Conservation (phyloP, 30 jellyfish, hydroid and myxozoan species). For the Haliclystus octoradiatus region DNA sequence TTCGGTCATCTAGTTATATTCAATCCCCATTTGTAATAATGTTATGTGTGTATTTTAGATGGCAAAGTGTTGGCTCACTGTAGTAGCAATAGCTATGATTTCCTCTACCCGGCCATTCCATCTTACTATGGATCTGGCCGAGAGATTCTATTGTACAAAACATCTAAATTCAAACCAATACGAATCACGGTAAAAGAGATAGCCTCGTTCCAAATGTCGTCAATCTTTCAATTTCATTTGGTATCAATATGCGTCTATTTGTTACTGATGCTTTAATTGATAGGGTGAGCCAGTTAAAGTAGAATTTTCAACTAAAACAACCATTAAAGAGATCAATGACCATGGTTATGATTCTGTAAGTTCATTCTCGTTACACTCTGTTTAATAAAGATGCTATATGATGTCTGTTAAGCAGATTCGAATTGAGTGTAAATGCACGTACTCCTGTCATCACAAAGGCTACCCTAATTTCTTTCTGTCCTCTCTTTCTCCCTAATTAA, state of each 20-base stretch:
- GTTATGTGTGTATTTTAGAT: too few relatives aligned
- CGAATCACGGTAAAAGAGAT: constrained; percentile 92
- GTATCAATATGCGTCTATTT: background rate
- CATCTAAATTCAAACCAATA: constrained; percentile 92
- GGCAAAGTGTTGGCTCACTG: constrained; percentile 95
- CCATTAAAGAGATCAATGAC: constrained; percentile 84
- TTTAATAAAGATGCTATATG: too few relatives aligned
- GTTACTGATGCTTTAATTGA: background rate
- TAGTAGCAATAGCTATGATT: constrained; percentile 95
- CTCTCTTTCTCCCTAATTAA: too few relatives aligned
- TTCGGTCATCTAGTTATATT: too few relatives aligned
- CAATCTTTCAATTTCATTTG: too few relatives aligned
- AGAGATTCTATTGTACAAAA: constrained; percentile 84
- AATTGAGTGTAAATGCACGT: too few relatives aligned
- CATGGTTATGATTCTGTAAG: constrained; percentile 36
- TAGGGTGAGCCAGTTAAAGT: constrained; percentile 99
- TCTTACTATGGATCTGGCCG: constrained; percentile 96
- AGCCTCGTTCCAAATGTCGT: too few relatives aligned
- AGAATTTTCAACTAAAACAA: constrained; percentile 89
- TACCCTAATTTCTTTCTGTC: background rate
- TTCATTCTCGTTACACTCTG: too few relatives aligned
- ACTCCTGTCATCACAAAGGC: too few relatives aligned
- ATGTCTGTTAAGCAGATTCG: too few relatives aligned
- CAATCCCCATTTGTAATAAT: too few relatives aligned
- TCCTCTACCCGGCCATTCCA: constrained; percentile 93